Evolutionary conservation across 2,888 invertebrate genomes (phyloP).

Genomic region (Luffia ferchaultella): DNA sequence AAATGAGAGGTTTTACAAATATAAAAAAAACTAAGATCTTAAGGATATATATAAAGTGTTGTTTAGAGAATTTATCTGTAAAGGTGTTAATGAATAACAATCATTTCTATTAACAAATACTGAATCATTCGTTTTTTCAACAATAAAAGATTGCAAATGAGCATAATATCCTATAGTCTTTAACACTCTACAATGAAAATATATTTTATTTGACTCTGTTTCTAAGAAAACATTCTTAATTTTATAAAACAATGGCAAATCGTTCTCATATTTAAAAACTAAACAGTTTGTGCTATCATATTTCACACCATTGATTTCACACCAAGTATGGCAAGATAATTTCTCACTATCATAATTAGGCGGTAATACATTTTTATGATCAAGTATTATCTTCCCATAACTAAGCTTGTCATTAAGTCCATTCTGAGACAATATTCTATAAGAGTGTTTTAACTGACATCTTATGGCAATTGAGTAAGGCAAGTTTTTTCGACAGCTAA

Average conservation of each 20-base stretch:
- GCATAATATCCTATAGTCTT: not conserved
- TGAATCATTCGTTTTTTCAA: not conserved
- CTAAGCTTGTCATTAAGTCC: not conserved
- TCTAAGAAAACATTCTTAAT: not conserved
- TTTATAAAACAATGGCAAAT: not conserved
- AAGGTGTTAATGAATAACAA: not conserved
- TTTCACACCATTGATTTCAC: not conserved
- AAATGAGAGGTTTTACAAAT: not conserved
- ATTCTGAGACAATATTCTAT: not conserved
- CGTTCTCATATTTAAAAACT: not conserved
- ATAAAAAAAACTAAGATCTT: not conserved
- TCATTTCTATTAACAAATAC: not conserved
- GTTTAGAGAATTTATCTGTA: not conserved
- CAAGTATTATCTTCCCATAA: not conserved
- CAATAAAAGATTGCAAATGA: not conserved
- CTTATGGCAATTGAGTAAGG: not conserved
- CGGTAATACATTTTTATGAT: not conserved
- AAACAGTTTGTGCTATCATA: not conserved
- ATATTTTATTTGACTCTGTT: not conserved
- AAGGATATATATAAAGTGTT: not conserved
- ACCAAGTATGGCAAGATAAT: not conserved
- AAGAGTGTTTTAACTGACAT: not conserved
- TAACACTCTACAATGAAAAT: not conserved
- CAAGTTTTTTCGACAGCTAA: not conserved
- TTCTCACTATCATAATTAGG: not conserved